These are phyloP conservation scores for Gnathonemus echidnorhynchus DNA, from an alignment of 2,113 vertebrate genomes.

Conservation along the genomic window DNA sequence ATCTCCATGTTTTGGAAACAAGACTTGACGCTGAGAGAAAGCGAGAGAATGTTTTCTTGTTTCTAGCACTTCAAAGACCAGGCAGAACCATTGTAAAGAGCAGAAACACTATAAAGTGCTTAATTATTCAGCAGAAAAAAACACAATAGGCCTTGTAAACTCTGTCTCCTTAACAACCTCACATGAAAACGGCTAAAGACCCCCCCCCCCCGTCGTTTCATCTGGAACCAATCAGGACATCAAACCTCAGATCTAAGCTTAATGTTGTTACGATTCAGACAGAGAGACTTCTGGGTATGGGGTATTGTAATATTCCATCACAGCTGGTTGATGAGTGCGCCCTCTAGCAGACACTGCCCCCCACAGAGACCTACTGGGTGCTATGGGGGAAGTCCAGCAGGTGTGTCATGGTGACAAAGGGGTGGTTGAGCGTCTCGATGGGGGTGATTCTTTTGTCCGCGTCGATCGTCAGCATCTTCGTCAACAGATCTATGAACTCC, in stretches of 20 bases:
- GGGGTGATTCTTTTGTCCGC: conserved; percentile 97
- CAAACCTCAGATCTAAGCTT: neutral
- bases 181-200: neutral
- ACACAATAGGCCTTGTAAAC: neutral
- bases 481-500: conserved; percentile 96
- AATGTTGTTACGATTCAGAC: neutral
- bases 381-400: conserved; percentile 95
- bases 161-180: neutral
- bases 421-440: conserved; percentile 94
- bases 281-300: neutral
- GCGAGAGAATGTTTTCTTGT: neutral
- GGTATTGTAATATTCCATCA: too few species aligned
- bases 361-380: conserved; percentile 73
- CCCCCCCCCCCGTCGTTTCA: neutral
- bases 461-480: conserved; percentile 98
- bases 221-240: neutral
- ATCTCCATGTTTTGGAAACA: conserved; percentile 99
- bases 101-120: neutral
- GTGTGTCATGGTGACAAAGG: conserved; percentile 95
- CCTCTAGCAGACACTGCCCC: neutral
- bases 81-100: neutral
- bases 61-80: neutral
- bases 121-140: neutral
- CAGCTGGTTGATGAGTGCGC: neutral
- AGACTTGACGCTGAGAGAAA: conserved; percentile 80